Evolutionary conservation across 2,113 vertebrate species (phyloP).

Genomic region (Sinocyclocheilus grahami): DNA sequence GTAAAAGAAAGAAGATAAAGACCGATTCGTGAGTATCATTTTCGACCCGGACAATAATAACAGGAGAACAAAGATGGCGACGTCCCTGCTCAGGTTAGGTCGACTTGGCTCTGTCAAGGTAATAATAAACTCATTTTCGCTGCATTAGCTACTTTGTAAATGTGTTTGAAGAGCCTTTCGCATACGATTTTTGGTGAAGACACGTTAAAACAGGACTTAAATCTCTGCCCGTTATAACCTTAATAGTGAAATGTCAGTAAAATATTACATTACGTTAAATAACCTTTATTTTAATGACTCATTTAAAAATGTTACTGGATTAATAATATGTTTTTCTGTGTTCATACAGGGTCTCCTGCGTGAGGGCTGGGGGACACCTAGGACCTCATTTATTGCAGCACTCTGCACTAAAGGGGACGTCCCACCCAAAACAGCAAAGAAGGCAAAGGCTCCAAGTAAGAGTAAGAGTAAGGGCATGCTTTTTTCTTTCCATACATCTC

Average conservation of each 20-base stretch:
- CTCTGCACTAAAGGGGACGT: too few relatives aligned
- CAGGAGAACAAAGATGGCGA: slow-evolving; percentile 69
- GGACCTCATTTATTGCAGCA: too few relatives aligned
- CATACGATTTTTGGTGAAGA: neutral
- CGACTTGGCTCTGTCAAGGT: slow-evolving; percentile 74
- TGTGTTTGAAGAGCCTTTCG: neutral
- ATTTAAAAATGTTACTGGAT: neutral
- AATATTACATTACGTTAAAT: neutral
- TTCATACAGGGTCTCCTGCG: slow-evolving; percentile 66
- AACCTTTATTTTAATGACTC: neutral
- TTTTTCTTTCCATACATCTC: too few relatives aligned
- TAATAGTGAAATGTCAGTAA: neutral
- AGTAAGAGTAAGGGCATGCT: too few relatives aligned
- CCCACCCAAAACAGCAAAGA: too few relatives aligned
- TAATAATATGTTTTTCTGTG: neutral
- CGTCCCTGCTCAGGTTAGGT: slow-evolving; percentile 69
- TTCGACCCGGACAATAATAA: slow-evolving; percentile 63
- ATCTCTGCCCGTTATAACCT: neutral
- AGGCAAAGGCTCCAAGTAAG: too few relatives aligned
- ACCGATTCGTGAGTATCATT: neutral
- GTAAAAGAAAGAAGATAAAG: too few relatives aligned
- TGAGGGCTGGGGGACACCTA: too few relatives aligned
- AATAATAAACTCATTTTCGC: slow-evolving; percentile 25
- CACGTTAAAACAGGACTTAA: neutral
- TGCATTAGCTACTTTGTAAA: neutral